A percentile compares a stretch with the other conserved stretches of the same genome.
Conservation (phyloP, 2,113 vertebrate genomes). For the Stigmatopora nigra region DNA sequence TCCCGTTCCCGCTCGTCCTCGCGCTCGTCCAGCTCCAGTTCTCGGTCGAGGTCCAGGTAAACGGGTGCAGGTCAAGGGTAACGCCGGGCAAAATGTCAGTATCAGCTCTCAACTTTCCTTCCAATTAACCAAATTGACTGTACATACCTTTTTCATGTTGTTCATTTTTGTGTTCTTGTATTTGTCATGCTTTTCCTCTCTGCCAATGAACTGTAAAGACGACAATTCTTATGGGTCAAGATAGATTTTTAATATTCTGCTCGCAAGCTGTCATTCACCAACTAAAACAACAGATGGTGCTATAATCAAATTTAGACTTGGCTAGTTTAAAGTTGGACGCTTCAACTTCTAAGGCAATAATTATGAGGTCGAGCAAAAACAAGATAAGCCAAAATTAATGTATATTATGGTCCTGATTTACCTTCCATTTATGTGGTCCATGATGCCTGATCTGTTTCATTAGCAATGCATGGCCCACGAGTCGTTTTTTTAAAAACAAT, state of each 20-base stretch:
- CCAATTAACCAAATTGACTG: constrained; percentile 61
- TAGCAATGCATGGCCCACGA: neutral
- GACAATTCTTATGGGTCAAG: neutral
- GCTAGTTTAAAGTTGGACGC: neutral
- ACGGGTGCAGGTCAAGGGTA: constrained; percentile 99
- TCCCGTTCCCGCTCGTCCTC: constrained; percentile 81
- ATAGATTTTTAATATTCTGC: neutral
- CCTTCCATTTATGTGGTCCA: neutral
- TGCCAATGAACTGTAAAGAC: constrained; percentile 14
- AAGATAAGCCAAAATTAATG: neutral
- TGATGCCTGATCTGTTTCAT: neutral
- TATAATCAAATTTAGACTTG: neutral
- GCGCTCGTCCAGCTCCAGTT: constrained; percentile 84
- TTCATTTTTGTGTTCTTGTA: constrained; percentile 20
- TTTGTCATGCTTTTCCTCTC: neutral
- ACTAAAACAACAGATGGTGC: neutral
- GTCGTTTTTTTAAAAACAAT: constrained; percentile 31
- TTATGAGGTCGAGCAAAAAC: neutral
- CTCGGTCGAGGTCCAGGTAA: constrained; percentile 99
- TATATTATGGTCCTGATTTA: neutral
- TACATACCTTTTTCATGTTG: constrained; percentile 37
- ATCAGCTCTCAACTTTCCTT: constrained; percentile 86
- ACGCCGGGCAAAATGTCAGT: constrained; percentile 99
- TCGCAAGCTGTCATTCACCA: neutral
- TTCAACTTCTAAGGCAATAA: neutral